phyloP scores from a whole-genome alignment of 2,797 vertebrate species.

The Sylvia borin region DNA sequence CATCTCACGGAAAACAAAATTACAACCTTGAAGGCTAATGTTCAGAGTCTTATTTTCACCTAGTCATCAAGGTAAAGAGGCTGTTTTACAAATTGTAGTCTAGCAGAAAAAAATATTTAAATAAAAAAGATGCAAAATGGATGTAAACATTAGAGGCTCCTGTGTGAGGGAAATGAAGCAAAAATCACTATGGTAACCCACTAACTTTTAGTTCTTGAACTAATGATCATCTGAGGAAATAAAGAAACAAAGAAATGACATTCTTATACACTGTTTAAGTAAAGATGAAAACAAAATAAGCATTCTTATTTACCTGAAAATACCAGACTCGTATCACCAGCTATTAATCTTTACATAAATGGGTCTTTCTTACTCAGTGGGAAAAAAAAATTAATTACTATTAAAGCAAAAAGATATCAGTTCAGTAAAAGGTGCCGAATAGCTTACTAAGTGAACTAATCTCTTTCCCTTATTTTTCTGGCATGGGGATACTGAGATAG shows the following conservation, averaged over 20 bases:
- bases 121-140: slow-evolving; percentile 27
- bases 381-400: not conserved
- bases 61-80: slow-evolving; percentile 19
- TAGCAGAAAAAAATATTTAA: not conserved
- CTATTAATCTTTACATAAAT: not conserved
- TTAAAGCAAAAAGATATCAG: not conserved
- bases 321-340: not conserved
- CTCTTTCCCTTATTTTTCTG: not conserved
- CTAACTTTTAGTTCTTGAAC: slow-evolving; percentile 54
- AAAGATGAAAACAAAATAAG: not conserved
- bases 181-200: slow-evolving; percentile 65
- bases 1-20: not conserved
- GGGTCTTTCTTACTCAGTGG: not conserved
- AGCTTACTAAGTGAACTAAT: not conserved
- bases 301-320: not conserved
- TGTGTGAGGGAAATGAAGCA: slow-evolving; percentile 24
- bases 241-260: slow-evolving; percentile 25
- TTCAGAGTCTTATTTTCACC: slow-evolving; percentile 15
- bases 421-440: not conserved
- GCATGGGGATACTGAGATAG: not conserved
- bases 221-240: slow-evolving; percentile 43
- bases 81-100: not conserved
- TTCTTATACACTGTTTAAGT: not conserved
- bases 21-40: slow-evolving; percentile 20
- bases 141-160: slow-evolving; percentile 46